A percentile compares a stretch with the other conserved stretches of the same genome.
Evolutionary conservation across 2,113 vertebrate genomes (phyloP).

Genomic region (Crocuta crocuta): DNA sequence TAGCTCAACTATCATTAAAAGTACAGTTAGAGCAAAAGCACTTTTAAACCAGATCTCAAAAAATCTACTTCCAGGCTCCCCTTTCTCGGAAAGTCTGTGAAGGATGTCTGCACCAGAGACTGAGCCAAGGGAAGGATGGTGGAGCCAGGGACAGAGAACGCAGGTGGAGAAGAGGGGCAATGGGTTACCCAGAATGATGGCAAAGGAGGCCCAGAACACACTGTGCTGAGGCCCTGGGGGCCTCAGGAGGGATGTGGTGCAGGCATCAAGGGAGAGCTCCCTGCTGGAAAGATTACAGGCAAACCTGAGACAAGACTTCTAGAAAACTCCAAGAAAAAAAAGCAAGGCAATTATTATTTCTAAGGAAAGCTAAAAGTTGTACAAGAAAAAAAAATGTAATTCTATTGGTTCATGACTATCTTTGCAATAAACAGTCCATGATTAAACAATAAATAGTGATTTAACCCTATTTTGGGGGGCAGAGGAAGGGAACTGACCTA

Average conservation of each 20-base stretch:
- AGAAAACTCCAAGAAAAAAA: neutral
- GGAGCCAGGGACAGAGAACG: neutral
- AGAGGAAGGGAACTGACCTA: neutral
- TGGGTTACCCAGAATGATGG: neutral
- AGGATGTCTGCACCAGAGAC: neutral
- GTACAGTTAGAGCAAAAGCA: fast-evolving
- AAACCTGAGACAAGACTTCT: neutral
- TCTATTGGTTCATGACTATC: neutral
- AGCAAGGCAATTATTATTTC: neutral
- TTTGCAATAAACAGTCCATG: neutral
- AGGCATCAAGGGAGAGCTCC: neutral
- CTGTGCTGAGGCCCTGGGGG: neutral
- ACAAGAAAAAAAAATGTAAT: neutral
- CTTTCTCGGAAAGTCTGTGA: neutral
- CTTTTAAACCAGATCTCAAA: neutral
- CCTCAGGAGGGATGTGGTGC: fast-evolving
- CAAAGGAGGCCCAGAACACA: neutral
- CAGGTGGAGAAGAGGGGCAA: too few species aligned
- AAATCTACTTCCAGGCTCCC: fast-evolving
- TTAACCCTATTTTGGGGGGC: fast-evolving
- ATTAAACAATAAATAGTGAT: fast-evolving
- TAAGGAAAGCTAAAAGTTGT: neutral
- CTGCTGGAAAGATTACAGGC: neutral
- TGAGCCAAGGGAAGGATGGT: neutral
- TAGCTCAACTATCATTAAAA: neutral